Conservation (phyloP, 2,888 invertebrate genomes). For the Alloplasta piceator region DNA sequence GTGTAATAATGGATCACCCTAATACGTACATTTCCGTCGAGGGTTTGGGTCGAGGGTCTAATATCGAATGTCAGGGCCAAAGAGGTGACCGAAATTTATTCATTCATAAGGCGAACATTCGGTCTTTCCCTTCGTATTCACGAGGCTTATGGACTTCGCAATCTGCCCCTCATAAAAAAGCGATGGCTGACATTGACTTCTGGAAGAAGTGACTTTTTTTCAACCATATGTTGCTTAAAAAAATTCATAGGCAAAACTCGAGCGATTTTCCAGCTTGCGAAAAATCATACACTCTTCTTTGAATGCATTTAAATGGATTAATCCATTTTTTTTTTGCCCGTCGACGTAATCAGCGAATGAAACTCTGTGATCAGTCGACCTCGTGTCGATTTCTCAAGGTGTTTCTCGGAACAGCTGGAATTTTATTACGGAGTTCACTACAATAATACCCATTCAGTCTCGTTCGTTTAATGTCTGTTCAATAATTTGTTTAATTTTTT, state of each 20-base stretch:
- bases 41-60: conserved; percentile 47
- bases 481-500: conserved; percentile 36
- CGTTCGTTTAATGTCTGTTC: neutral
- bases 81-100: conserved; percentile 54
- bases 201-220: neutral
- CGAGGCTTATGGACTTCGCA: conserved; percentile 16
- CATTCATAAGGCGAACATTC: conserved; percentile 56
- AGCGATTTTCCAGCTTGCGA: too few relatives aligned
- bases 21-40: conserved; percentile 22
- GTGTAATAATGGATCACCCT: neutral
- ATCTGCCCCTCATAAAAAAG: conserved; percentile 17
- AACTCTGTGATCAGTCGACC: conserved; percentile 31
- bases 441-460: too few relatives aligned
- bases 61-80: conserved; percentile 49
- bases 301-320: too few relatives aligned
- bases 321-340: too few relatives aligned
- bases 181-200: neutral
- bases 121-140: neutral
- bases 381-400: conserved; percentile 52
- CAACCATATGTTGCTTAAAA: conserved; percentile 4
- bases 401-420: conserved; percentile 10
- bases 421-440: conserved; percentile 7
- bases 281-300: too few relatives aligned
- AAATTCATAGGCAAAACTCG: neutral
- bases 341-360: too few relatives aligned